These are phyloP conservation scores for Leucopsar rothschildi DNA, from an alignment of 2,113 vertebrate genomes.

Conservation along the genomic window DNA sequence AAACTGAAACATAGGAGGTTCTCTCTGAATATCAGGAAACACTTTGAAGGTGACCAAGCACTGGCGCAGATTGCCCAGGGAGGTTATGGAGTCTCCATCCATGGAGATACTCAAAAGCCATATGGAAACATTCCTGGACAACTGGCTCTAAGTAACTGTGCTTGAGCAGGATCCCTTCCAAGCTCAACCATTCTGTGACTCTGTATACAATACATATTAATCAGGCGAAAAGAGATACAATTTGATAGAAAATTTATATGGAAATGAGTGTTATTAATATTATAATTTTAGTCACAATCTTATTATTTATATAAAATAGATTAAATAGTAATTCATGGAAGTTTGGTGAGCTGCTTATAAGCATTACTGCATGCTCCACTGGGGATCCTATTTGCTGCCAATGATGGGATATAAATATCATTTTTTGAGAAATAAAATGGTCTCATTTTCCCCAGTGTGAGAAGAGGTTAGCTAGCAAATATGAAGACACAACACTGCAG, in stretches of 20 bases:
- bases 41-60: accelerated
- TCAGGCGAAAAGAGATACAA: neutral
- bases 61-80: neutral
- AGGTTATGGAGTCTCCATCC: accelerated
- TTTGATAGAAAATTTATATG: neutral
- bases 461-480: neutral
- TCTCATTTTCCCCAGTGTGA: neutral
- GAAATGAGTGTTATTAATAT: neutral
- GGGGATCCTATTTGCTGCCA: neutral
- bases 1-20: neutral
- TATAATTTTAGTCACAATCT: neutral
- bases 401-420: neutral
- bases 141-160: neutral
- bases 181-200: neutral
- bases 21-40: neutral
- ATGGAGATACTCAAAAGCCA: neutral
- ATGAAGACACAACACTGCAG: neutral
- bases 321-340: neutral
- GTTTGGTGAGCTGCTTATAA: neutral
- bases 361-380: neutral
- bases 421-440: neutral
- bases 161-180: neutral
- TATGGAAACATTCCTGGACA: neutral
- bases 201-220: neutral
- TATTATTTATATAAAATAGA: neutral